Conservation (phyloP, 2,113 vertebrate species). For the Notothenia coriiceps region DNA sequence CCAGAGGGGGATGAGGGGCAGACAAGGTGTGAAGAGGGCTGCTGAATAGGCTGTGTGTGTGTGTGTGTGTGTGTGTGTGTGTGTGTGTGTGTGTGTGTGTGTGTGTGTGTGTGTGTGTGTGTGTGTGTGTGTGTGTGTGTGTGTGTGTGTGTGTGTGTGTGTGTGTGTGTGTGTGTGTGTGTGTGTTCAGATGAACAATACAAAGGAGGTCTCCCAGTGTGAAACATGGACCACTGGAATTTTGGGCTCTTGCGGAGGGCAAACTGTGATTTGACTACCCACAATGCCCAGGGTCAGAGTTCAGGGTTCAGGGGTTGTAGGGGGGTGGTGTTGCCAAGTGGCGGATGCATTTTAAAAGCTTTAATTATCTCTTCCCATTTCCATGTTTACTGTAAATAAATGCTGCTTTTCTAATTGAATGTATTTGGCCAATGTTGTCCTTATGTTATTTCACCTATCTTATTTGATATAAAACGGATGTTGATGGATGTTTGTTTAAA, state of each 20-base stretch:
- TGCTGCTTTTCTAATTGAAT: neutral
- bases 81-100: conserved; percentile 49
- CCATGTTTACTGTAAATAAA: conserved; percentile 26
- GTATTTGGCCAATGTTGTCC: neutral
- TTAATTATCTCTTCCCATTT: conserved; percentile 17
- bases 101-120: neutral
- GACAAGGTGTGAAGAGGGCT: conserved; percentile 76
- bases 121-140: too few relatives aligned
- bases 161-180: conserved; percentile 48
- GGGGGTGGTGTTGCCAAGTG: conserved; percentile 49
- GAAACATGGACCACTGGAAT: conserved; percentile 72
- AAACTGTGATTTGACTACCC: conserved; percentile 64
- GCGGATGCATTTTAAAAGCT: conserved; percentile 45
- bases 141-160: neutral
- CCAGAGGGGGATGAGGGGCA: conserved; percentile 56
- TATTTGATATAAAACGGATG: neutral
- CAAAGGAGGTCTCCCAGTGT: conserved; percentile 61
- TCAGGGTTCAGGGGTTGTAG: conserved; percentile 62
- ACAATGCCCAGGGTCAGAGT: conserved; percentile 72
- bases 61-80: conserved; percentile 45
- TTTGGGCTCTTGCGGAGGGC: conserved; percentile 48
- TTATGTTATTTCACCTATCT: neutral
- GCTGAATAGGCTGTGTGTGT: conserved; percentile 66
- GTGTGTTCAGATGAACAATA: conserved; percentile 51
- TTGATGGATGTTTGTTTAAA: too few relatives aligned